phyloP scores from a whole-genome alignment of 2,797 vertebrate genomes.

The Microcaecilia unicolor region DNA sequence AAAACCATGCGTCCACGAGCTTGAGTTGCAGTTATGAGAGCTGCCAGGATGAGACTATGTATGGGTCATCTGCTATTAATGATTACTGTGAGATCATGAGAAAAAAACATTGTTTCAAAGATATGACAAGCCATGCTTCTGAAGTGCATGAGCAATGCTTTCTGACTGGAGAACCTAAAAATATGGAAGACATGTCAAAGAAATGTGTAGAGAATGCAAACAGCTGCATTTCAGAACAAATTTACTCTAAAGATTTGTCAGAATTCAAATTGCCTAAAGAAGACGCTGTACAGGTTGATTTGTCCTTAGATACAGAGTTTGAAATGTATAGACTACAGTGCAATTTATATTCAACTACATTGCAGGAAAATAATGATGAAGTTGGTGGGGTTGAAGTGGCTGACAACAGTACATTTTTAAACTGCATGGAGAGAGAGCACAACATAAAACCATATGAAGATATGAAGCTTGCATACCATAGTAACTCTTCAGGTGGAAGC shows the following conservation, averaged over 20 bases:
- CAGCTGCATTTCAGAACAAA: slow-evolving; percentile 6
- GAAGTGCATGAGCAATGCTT: neutral
- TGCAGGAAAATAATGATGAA: neutral
- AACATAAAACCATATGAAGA: slow-evolving; percentile 4
- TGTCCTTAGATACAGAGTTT: slow-evolving; percentile 12
- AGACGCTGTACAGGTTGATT: slow-evolving; percentile 5
- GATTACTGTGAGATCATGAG: slow-evolving; percentile 1
- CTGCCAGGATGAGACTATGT: neutral
- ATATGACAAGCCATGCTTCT: neutral
- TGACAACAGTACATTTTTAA: fast-evolving
- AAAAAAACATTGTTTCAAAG: neutral
- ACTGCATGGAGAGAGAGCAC: neutral
- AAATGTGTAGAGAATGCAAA: neutral
- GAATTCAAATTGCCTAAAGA: slow-evolving; percentile 13
- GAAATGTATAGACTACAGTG: slow-evolving; percentile 4
- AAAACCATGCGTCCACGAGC: neutral
- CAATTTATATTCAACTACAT: neutral
- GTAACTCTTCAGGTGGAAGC: neutral
- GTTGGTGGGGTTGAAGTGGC: neutral
- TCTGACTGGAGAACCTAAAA: neutral
- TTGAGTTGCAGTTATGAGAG: neutral
- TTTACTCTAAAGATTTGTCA: slow-evolving; percentile 7
- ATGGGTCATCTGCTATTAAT: neutral
- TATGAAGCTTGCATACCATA: slow-evolving; percentile 39
- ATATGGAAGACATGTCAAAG: neutral